A percentile compares a stretch with the other conserved stretches of the same genome.
These are phyloP conservation scores for Drosophila sulfurigaster DNA, from an alignment of 1,140 invertebrate genomes.

Conservation along the genomic window DNA sequence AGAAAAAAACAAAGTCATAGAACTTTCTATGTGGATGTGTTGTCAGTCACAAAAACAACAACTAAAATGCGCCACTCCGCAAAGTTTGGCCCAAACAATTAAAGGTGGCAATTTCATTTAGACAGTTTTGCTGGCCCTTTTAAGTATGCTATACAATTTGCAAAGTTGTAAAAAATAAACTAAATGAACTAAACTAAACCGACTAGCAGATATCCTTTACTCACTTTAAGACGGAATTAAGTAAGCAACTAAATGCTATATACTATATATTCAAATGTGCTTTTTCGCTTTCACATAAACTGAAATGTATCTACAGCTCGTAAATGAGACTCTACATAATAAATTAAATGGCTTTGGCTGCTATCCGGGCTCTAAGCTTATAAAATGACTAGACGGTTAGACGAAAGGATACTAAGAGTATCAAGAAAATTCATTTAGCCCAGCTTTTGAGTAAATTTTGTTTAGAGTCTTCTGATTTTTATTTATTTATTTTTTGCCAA, in stretches of 20 bases:
- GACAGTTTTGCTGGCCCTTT: conserved; percentile 15
- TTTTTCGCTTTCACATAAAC: background rate
- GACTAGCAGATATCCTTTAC: conserved; percentile 7
- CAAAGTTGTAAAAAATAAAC: conserved; percentile 6
- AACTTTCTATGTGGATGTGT: conserved; percentile 11
- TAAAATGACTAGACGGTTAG: background rate
- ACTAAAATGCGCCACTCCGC: conserved; percentile 12
- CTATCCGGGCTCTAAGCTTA: background rate
- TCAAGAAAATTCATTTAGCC: background rate
- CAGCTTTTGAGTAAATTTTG: background rate
- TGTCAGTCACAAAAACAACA: conserved; percentile 24
- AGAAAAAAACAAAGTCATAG: conserved; percentile 4
- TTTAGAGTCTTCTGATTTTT: background rate
- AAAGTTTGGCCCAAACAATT: conserved; percentile 66
- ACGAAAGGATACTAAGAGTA: background rate
- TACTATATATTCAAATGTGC: background rate
- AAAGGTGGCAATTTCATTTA: conserved; percentile 74
- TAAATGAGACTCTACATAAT: conserved; percentile 5
- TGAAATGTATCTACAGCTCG: background rate
- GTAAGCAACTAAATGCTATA: background rate
- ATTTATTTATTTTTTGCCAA: too few relatives aligned
- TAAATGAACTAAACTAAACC: background rate
- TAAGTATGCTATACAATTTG: conserved; percentile 1
- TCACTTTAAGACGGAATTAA: background rate
- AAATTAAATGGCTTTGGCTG: conserved; percentile 1